These are phyloP conservation scores for Torymus texanus DNA, from an alignment of 2,888 invertebrate genomes.

Conservation along the genomic window DNA sequence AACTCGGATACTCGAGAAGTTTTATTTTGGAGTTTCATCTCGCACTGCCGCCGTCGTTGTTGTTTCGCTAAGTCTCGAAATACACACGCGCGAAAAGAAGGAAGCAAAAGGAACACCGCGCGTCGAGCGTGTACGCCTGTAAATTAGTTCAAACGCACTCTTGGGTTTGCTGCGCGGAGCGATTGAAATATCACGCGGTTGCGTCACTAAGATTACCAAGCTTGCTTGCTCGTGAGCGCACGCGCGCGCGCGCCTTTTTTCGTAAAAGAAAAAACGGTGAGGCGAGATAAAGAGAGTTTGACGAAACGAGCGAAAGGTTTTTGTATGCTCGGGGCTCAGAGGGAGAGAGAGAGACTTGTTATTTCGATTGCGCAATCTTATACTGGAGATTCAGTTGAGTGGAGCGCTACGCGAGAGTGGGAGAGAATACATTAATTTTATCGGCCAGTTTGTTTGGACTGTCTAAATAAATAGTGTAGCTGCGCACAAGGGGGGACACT, in stretches of 20 bases:
- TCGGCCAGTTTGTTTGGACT: background rate
- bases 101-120: background rate
- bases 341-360: slow-evolving; percentile 22
- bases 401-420: no score
- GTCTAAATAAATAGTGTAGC: background rate
- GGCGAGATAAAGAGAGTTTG: slow-evolving; percentile 49
- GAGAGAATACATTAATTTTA: slow-evolving; percentile 12
- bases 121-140: slow-evolving; percentile 4
- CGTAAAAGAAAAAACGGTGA: slow-evolving; percentile 13
- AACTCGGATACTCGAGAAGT: background rate
- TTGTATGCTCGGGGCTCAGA: background rate
- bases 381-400: no score
- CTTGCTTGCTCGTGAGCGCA: no score
- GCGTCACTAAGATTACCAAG: slow-evolving; percentile 44
- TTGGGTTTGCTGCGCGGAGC: slow-evolving; percentile 4
- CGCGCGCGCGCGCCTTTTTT: no score
- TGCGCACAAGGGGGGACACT: no score
- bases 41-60: background rate
- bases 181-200: slow-evolving; percentile 52
- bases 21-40: slow-evolving; percentile 50
- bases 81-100: slow-evolving; percentile 18
- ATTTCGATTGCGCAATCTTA: slow-evolving; percentile 25
- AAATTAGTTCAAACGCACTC: slow-evolving; percentile 43
- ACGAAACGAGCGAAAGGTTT: slow-evolving; percentile 32
- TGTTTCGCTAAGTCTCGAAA: slow-evolving; percentile 43